Evolutionary conservation across 2,113 vertebrate species (phyloP).

Genomic region (Ageneiosus marmoratus): DNA sequence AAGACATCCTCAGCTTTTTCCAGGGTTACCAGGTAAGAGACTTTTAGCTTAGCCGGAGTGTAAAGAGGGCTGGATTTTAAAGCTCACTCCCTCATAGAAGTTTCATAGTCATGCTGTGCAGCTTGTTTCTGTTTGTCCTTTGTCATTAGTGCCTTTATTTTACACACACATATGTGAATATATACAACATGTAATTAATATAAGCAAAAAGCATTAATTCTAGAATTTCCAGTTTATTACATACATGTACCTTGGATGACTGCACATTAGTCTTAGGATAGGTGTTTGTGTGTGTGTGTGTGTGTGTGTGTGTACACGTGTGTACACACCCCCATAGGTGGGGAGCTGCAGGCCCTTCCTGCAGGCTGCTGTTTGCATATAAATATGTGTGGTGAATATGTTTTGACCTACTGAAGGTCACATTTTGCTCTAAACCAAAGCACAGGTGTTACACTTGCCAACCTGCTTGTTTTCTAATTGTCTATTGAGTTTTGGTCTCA

Average conservation of each 20-base stretch:
- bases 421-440: conserved; percentile 38
- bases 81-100: neutral
- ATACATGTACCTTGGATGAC: neutral
- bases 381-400: conserved; percentile 52
- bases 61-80: neutral
- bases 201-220: neutral
- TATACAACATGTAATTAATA: no score
- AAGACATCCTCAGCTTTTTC: conserved; percentile 96
- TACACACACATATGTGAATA: neutral
- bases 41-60: neutral
- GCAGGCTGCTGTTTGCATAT: conserved; percentile 59
- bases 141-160: neutral
- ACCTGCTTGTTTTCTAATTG: neutral
- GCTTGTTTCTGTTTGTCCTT: neutral
- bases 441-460: neutral
- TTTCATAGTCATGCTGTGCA: neutral
- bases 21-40: conserved; percentile 93
- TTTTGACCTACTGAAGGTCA: conserved; percentile 37
- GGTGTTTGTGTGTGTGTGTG: neutral
- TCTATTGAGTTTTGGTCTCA: neutral
- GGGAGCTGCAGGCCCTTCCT: conserved; percentile 33
- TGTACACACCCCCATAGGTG: conserved; percentile 12
- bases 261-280: no score
- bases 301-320: neutral
- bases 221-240: conserved; percentile 1